These are phyloP conservation scores for Craterocephalus amniculus DNA, from an alignment of 2,797 vertebrate species.

Conservation along the genomic window DNA sequence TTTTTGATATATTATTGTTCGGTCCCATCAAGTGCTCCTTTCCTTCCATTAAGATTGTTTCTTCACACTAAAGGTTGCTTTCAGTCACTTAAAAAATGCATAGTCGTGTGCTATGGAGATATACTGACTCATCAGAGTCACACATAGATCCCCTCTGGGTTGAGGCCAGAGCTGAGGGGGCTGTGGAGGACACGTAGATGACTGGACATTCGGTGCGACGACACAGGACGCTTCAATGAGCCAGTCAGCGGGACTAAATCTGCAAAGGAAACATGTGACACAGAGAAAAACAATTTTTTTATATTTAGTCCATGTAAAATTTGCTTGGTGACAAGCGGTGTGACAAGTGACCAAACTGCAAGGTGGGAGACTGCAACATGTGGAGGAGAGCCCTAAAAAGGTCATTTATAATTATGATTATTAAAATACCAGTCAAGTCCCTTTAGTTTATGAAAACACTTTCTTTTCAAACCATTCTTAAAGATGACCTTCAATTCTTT, in stretches of 20 bases:
- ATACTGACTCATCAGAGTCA: constrained; percentile 74
- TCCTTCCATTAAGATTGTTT: constrained; percentile 24
- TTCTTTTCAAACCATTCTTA: background rate
- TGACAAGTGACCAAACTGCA: background rate
- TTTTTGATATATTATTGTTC: constrained; percentile 10
- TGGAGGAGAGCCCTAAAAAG: background rate
- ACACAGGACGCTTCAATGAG: constrained; percentile 90
- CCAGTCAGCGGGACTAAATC: constrained; percentile 88
- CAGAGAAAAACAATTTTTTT: background rate
- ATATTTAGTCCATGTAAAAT: background rate
- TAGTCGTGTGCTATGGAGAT: constrained; percentile 69
- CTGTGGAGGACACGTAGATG: constrained; percentile 93
- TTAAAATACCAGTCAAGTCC: background rate
- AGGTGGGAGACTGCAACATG: background rate
- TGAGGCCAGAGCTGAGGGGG: constrained; percentile 90
- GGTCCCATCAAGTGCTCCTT: constrained; percentile 47
- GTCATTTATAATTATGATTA: background rate
- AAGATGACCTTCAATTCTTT: background rate
- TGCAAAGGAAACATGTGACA: constrained; percentile 58
- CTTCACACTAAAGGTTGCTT: constrained; percentile 37
- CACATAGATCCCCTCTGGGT: constrained; percentile 98
- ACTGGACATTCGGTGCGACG: constrained; percentile 86
- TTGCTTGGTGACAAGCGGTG: background rate
- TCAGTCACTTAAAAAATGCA: constrained; percentile 51
- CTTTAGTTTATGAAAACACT: background rate